phyloP scores from a whole-genome alignment of 2,797 vertebrate species.

The Melanotaenia boesemani region DNA sequence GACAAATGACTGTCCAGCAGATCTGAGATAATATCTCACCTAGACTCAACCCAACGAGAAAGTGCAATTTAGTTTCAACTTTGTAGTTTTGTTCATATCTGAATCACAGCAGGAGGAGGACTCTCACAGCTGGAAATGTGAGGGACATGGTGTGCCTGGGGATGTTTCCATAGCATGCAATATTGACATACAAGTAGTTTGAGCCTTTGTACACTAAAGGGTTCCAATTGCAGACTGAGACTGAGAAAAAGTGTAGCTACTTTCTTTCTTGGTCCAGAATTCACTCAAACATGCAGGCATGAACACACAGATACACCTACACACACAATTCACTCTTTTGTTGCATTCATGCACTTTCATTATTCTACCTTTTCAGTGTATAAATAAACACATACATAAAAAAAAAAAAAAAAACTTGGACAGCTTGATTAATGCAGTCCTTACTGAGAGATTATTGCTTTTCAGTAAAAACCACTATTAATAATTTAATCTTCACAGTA shows the following conservation, averaged over 20 bases:
- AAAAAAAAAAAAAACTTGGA: constrained; percentile 54
- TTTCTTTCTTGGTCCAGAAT: background rate
- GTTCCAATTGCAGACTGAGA: background rate
- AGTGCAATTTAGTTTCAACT: too few relatives aligned
- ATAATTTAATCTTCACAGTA: constrained; percentile 64
- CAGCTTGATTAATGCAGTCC: constrained; percentile 62
- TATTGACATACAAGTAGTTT: too few relatives aligned
- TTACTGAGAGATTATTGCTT: constrained; percentile 54
- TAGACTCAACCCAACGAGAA: too few relatives aligned
- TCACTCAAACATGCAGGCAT: background rate
- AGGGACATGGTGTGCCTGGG: too few relatives aligned
- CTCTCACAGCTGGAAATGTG: too few relatives aligned
- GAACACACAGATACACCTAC: too few relatives aligned
- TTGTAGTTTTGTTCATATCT: too few relatives aligned
- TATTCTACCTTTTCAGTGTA: constrained; percentile 26
- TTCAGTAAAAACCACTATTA: constrained; percentile 62
- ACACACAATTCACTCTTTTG: background rate
- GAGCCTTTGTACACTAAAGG: background rate
- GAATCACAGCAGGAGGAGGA: too few relatives aligned
- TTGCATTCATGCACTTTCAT: constrained; percentile 29
- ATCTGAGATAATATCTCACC: too few relatives aligned
- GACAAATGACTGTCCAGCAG: background rate
- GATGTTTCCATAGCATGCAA: too few relatives aligned
- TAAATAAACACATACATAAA: background rate
- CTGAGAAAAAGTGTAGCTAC: background rate